Percentiles rank a stretch among this genome's conserved stretches.
Evolutionary conservation across 2,797 vertebrate genomes (phyloP).

Genomic region (Ctenopoma kingsleyae): DNA sequence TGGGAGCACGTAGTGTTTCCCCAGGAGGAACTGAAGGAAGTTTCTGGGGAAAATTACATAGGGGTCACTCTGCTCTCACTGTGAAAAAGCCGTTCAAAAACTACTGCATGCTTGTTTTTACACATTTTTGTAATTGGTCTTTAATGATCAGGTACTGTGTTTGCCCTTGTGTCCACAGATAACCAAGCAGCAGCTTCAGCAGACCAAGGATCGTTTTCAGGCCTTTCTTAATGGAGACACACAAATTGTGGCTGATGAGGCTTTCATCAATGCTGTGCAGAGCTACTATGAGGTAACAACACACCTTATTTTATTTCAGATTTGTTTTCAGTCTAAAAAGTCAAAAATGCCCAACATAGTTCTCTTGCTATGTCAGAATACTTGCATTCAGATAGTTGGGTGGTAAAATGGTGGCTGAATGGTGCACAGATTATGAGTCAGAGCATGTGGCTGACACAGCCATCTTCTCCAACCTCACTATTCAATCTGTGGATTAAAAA

Average conservation of each 20-base stretch:
- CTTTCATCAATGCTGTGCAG: slow-evolving; percentile 99
- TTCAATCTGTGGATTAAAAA: slow-evolving; percentile 66
- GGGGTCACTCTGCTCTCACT: background rate
- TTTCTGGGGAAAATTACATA: slow-evolving; percentile 6
- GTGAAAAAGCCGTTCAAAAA: slow-evolving; percentile 4
- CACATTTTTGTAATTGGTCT: slow-evolving; percentile 14
- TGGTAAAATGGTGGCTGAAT: slow-evolving; percentile 80
- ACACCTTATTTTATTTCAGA: background rate
- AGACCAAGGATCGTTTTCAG: slow-evolving; percentile 98
- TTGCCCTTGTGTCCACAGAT: slow-evolving; percentile 86
- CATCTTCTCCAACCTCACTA: slow-evolving; percentile 63
- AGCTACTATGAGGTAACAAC: slow-evolving; percentile 95
- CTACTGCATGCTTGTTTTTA: slow-evolving; percentile 27
- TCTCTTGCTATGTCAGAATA: slow-evolving; percentile 50
- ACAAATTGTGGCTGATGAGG: slow-evolving; percentile 98
- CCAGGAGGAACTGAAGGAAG: background rate
- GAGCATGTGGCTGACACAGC: slow-evolving; percentile 73
- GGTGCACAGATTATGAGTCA: slow-evolving; percentile 79
- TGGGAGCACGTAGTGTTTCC: slow-evolving; percentile 11
- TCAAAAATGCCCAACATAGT: slow-evolving; percentile 11
- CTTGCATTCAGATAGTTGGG: slow-evolving; percentile 54
- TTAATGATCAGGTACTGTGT: slow-evolving; percentile 34
- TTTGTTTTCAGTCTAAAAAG: background rate
- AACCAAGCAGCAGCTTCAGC: slow-evolving; percentile 97
- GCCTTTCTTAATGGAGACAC: slow-evolving; percentile 99